Evolutionary conservation across 2,888 invertebrate species (phyloP).

Genomic region (Anagyrus pseudococci): DNA sequence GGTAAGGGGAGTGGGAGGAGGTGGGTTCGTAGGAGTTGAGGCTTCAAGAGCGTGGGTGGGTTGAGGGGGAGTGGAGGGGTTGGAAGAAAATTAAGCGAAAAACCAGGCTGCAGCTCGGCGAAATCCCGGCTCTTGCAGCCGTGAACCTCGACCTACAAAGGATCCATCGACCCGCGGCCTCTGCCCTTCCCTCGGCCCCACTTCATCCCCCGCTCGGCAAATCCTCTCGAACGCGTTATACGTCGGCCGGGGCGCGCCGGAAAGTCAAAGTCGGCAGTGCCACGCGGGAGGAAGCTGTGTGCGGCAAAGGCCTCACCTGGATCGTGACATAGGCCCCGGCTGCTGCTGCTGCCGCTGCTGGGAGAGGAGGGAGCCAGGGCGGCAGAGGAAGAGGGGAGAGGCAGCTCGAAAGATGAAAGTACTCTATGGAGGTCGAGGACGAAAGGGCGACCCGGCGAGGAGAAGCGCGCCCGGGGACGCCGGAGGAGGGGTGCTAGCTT

Average conservation of each 20-base stretch:
- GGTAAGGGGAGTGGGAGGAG: not conserved
- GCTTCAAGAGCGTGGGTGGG: too few relatives aligned
- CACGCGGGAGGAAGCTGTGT: not conserved
- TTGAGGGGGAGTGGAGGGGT: too few relatives aligned
- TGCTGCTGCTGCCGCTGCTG: too few relatives aligned
- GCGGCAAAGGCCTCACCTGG: conserved; percentile 26
- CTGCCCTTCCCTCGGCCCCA: not conserved
- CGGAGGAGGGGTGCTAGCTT: conserved; percentile 28
- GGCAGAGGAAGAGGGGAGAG: conserved; percentile 14
- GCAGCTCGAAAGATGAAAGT: conserved; percentile 41
- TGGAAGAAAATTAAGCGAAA: not conserved
- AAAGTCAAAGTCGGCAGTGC: too few relatives aligned
- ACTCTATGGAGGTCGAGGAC: conserved; percentile 43
- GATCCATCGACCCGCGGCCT: conserved; percentile 26
- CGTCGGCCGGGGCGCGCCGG: too few relatives aligned
- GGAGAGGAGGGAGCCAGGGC: conserved; percentile 7
- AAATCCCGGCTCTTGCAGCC: not conserved
- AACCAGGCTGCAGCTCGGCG: not conserved
- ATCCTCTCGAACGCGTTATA: not conserved
- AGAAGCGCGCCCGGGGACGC: conserved; percentile 22
- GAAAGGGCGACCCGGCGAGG: conserved; percentile 38
- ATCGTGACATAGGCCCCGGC: conserved; percentile 32
- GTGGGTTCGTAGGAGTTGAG: too few relatives aligned
- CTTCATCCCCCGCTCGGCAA: not conserved
- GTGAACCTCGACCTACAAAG: conserved; percentile 35